Percentiles rank a stretch among this genome's conserved stretches.
phyloP scores from a whole-genome alignment of 2,797 vertebrate species.

The Coilia nasus region DNA sequence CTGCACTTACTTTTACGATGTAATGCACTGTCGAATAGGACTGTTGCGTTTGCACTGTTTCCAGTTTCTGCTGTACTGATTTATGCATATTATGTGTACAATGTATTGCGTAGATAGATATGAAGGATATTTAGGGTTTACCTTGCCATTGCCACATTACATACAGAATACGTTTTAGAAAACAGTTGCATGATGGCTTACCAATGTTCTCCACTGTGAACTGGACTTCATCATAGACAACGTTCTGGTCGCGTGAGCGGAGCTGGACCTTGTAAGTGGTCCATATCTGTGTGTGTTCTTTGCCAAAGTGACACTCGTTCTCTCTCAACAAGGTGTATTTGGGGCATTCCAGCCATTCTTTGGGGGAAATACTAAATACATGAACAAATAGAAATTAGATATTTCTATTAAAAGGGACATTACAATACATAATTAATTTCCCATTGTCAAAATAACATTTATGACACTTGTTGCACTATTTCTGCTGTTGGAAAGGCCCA shows the following conservation, averaged over 20 bases:
- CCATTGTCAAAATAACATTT: background rate
- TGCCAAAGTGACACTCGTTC: conserved; percentile 90
- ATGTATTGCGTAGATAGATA: too few species aligned
- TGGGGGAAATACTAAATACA: background rate
- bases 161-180: background rate
- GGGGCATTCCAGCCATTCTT: conserved; percentile 88
- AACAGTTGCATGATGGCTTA: conserved; percentile 60
- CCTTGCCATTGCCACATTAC: background rate
- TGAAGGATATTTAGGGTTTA: too few species aligned
- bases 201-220: conserved; percentile 89
- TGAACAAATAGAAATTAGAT: background rate
- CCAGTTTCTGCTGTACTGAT: too few species aligned
- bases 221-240: conserved; percentile 77
- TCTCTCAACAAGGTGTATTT: conserved; percentile 79
- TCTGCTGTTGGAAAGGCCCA: background rate
- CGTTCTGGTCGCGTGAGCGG: conserved; percentile 66
- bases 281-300: conserved; percentile 87
- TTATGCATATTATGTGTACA: too few species aligned
- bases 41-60: too few species aligned
- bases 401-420: background rate
- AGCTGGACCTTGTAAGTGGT: conserved; percentile 84
- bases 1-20: background rate
- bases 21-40: too few species aligned
- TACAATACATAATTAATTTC: background rate
- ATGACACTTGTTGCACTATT: background rate